Base-by-base conservation (phyloP, 2,888 invertebrate species). In the Pimpla rufipes region DNA sequence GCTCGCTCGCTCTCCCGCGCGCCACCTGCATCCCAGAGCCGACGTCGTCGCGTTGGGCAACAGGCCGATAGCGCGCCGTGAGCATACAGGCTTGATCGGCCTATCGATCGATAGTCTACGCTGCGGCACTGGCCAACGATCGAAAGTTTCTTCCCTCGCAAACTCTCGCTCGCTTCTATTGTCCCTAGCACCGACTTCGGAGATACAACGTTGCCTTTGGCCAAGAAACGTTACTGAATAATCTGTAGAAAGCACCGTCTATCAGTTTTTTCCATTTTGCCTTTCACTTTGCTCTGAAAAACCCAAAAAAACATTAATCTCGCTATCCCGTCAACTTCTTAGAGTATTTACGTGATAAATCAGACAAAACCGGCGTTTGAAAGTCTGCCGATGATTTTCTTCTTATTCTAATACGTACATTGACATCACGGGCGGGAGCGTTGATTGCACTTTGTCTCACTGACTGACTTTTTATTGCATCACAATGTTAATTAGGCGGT, bases 21-120 rank as follows among this genome's bases (percentile, higher is more conserved):
- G 55, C 55, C 70, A 70, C 55, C 70, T 70, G 70, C 55, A 40
- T 70, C 50, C 10, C 13, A 37, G 13, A 40, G 70, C 21, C 40
- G 42, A 7, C 52, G 52, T 68, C 18, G 68, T 68, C 35, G 50
- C 37, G 52, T 68, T 68, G 68, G 68, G 70, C 40, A 55, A 70
- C 70, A n/a, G 40, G 7, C 23, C 21, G 18, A 50, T 35, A 67
- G 35, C 35, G 29, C 35, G 35, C 67, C 70, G 35, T 40, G 55
- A 37, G 50, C 70, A 21, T 70, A 21, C 8, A 5, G 10, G 7
- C 23, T n/a, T 21, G 21, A 55, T 35, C 55, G 55, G 21, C 2
- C 70, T n/a, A 23, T 55, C 70, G 55, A 42, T 70, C 70, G 52
- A 55, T 40, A 37, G 70, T 21, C 13, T 13, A 18, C 37, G 52